These are phyloP conservation scores for Dicerorhinus sumatrensis DNA, from an alignment of 2,113 vertebrate species.

Conservation along the genomic window DNA sequence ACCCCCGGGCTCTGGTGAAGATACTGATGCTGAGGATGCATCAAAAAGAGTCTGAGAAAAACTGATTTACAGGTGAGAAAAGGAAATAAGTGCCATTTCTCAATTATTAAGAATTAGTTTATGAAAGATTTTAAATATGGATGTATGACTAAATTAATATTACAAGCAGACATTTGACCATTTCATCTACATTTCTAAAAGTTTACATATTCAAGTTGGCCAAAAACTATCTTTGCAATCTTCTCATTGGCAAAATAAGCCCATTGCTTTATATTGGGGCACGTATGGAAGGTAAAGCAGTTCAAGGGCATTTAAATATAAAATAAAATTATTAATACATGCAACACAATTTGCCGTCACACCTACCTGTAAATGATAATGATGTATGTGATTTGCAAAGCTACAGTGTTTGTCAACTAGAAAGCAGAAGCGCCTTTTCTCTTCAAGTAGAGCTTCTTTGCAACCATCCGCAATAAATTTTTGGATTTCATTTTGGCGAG, in stretches of 20 bases:
- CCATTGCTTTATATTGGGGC: background rate
- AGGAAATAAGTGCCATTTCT: background rate
- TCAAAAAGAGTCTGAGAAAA: background rate
- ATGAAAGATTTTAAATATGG: background rate
- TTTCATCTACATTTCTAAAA: background rate
- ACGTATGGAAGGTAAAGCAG: background rate
- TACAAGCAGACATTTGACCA: background rate
- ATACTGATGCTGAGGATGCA: background rate
- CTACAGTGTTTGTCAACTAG: slow-evolving; percentile 98
- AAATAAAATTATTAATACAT: background rate
- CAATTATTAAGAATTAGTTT: background rate
- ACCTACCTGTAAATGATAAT: slow-evolving; percentile 93
- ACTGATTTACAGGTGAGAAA: background rate
- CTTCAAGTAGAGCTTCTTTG: slow-evolving; percentile 95
- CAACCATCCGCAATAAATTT: slow-evolving; percentile 96
- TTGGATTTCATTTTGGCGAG: slow-evolving; percentile 96
- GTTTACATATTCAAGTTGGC: background rate
- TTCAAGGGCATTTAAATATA: background rate
- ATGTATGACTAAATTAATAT: background rate
- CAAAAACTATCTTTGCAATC: background rate
- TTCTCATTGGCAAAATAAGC: background rate
- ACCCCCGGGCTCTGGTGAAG: background rate
- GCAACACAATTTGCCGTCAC: rapidly evolving
- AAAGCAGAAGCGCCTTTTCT: slow-evolving; percentile 98
- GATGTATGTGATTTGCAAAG: slow-evolving; percentile 91